Evolutionary conservation across 2,888 invertebrate genomes (phyloP).

Genomic region (Tigriopus californicus): DNA sequence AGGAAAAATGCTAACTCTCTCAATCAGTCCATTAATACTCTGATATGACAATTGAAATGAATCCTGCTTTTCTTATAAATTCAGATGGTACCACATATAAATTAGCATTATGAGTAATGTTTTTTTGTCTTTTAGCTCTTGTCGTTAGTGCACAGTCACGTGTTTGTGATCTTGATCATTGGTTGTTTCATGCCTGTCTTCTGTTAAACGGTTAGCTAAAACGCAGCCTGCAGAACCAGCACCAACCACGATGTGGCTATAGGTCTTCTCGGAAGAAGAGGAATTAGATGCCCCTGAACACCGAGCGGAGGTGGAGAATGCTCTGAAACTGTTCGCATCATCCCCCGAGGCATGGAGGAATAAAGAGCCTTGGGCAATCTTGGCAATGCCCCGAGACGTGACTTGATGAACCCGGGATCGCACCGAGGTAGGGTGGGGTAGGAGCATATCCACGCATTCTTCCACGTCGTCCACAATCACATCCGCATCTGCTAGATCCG

Average conservation of each 20-base stretch:
- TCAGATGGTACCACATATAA: too few relatives aligned
- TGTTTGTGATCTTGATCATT: background rate
- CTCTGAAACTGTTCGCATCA: background rate
- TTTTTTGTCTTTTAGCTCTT: too few relatives aligned
- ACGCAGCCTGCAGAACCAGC: conserved; percentile 45
- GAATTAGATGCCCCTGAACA: too few relatives aligned
- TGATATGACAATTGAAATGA: too few relatives aligned
- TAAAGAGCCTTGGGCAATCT: background rate
- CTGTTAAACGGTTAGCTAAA: conserved; percentile 43
- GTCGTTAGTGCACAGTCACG: too few relatives aligned
- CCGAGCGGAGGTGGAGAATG: background rate
- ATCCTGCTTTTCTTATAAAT: too few relatives aligned
- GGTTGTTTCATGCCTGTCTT: conserved; percentile 27
- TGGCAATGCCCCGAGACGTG: background rate
- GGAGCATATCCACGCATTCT: conserved; percentile 1
- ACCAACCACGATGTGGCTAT: conserved; percentile 36
- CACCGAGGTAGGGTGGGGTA: background rate
- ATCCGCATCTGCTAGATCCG: conserved; percentile 14
- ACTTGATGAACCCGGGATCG: background rate
- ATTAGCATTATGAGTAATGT: too few relatives aligned
- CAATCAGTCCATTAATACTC: too few relatives aligned
- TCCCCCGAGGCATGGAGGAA: background rate
- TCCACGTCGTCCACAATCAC: conserved; percentile 10
- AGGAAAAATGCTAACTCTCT: too few relatives aligned
- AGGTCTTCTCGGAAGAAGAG: background rate